Evolutionary conservation across 2,113 vertebrate species (phyloP).

Genomic region (Gymnarchus niloticus): DNA sequence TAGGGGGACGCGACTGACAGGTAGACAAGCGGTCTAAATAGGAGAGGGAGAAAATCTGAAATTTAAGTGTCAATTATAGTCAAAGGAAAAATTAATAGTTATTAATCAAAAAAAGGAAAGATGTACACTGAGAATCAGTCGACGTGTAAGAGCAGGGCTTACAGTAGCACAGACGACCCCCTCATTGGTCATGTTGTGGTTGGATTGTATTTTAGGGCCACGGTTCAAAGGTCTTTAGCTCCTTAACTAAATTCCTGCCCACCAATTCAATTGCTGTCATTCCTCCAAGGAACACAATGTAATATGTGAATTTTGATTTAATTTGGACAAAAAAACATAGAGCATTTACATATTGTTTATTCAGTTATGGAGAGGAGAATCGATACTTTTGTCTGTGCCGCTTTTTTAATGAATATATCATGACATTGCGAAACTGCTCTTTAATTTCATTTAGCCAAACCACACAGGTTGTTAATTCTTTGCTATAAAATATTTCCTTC

Average conservation of each 20-base stretch:
- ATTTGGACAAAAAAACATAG: conserved; percentile 87
- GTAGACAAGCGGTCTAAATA: conserved; percentile 56
- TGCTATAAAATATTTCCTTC: conserved; percentile 84
- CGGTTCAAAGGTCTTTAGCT: conserved; percentile 96
- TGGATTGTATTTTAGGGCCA: conserved; percentile 76
- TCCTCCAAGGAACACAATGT: conserved; percentile 78
- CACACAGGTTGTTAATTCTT: conserved; percentile 90
- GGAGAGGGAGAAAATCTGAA: conserved; percentile 46
- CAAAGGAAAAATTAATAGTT: conserved; percentile 65
- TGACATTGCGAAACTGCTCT: conserved; percentile 83
- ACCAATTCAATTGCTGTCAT: conserved; percentile 98
- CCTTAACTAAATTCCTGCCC: conserved; percentile 98
- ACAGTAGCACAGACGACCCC: conserved; percentile 46
- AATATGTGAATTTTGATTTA: conserved; percentile 97
- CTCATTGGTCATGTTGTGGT: conserved; percentile 57
- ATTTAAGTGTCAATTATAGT: conserved; percentile 71
- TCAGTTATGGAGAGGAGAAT: conserved; percentile 91
- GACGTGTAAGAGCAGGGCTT: conserved; percentile 7
- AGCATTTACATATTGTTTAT: conserved; percentile 99
- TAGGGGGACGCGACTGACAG: conserved; percentile 61
- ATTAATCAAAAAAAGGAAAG: conserved; percentile 53
- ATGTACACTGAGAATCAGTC: not conserved
- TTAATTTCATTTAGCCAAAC: conserved; percentile 91
- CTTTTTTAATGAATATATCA: conserved; percentile 98
- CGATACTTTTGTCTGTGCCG: conserved; percentile 95